These are phyloP conservation scores for Anolis sagrei DNA, from an alignment of 2,113 vertebrate species.

Conservation along the genomic window DNA sequence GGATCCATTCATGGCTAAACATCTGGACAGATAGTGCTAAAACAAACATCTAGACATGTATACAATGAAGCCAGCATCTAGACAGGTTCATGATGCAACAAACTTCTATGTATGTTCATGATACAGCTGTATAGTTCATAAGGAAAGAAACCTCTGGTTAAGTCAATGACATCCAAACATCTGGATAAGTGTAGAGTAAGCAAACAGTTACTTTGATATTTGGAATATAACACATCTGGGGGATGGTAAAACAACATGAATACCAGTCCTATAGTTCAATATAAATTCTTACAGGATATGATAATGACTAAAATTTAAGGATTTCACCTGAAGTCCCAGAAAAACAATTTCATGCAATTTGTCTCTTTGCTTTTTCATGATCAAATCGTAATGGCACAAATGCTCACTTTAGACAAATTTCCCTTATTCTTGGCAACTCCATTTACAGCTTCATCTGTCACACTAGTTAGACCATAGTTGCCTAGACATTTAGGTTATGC, in stretches of 20 bases:
- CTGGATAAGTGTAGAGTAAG: no score
- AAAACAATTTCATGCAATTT: neutral
- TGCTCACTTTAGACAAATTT: neutral
- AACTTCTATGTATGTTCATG: no score
- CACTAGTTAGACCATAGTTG: neutral
- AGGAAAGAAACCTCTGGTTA: no score
- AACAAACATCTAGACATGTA: no score
- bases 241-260: neutral
- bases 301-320: neutral
- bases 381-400: neutral
- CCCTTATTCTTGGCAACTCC: neutral
- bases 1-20: no score
- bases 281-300: neutral
- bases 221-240: neutral
- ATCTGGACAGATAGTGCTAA: no score
- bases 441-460: slow-evolving; percentile 19
- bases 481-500: neutral
- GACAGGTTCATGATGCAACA: no score
- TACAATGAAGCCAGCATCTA: no score
- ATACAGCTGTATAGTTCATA: no score
- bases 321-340: neutral
- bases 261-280: neutral
- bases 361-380: no score
- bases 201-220: no score
- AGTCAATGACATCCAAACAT: no score